Base-by-base conservation (phyloP, 2,797 vertebrate genomes). In the Alcedo quadribrachys region DNA sequence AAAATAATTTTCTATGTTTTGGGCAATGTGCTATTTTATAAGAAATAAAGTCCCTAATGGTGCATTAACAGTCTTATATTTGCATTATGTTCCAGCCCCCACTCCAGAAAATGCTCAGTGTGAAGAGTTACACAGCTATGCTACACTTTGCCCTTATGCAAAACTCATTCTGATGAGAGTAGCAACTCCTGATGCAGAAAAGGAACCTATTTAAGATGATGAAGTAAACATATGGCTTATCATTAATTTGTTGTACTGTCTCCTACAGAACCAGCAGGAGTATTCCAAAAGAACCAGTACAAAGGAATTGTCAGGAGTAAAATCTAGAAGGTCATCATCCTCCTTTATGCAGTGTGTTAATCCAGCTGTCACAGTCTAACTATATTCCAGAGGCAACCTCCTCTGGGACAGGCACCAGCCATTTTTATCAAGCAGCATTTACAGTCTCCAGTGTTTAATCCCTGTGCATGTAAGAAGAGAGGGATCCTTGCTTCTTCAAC, bases 301-400 rank as follows among this genome's bases (percentile, higher is more conserved):
- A 70, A 74, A 93, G 63, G 51, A 86, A 51, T 53, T 70, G 65
- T 37, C 57, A 73, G 33, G 48, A 71, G 67, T 80, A 84, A 61
- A 82, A 93, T 67, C 70, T 92, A 57, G 89, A 92, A 84, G 58
- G 81, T 94, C 70, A 89, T 76, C 66, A 32, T 76, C 62, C 75
- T 81, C 76, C 66, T 95, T 96, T 94, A 92, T 89, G 74, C 43
- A 60, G 3, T 48, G 40, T 84, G 65, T 68, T 93, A 87, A 94
- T 83, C 51, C 80, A 88, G 73, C 84, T 89, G 53, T 61, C 54
- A 61, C 70, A 79, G 75, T 40, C 57, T 71, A 84, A 77, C 62
- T 91, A 5, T 57, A 32, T 71, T 80, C 69, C 70, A 78, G 62
- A 75, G 58, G 73, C 54, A 87, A 17, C 37, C 57, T 90, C 54